phyloP scores from a whole-genome alignment of 2,113 vertebrate species.

The Rhinoderma darwinii region DNA sequence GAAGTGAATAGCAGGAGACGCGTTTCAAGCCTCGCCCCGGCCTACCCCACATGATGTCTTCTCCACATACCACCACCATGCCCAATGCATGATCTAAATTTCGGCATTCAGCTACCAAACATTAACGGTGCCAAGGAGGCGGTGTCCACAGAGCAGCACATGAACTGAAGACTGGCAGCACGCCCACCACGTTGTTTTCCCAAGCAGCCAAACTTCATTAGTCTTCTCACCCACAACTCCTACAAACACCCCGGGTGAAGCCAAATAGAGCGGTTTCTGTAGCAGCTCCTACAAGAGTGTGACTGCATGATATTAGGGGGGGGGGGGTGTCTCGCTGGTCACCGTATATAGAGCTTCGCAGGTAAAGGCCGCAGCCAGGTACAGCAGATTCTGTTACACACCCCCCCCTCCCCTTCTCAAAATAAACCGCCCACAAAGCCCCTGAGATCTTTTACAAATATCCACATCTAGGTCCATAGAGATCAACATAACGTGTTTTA shows the following conservation, averaged over 20 bases:
- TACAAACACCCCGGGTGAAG: not conserved
- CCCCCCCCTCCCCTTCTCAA: not conserved
- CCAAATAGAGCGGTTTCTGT: not conserved
- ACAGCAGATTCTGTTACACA: not conserved
- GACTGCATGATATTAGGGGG: not conserved
- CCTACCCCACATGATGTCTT: not conserved
- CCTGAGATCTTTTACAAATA: not conserved
- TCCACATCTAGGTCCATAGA: not conserved
- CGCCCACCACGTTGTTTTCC: too few relatives aligned
- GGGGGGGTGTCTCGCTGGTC: too few relatives aligned
- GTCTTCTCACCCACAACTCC: not conserved
- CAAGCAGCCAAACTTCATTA: too few relatives aligned
- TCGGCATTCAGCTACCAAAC: not conserved
- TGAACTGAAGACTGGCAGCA: not conserved
- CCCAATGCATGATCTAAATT: not conserved
- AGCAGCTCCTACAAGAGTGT: not conserved
- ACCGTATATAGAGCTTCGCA: not conserved
- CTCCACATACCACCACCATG: not conserved
- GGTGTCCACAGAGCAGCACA: not conserved
- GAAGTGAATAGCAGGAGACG: not conserved
- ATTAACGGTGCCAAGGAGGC: not conserved
- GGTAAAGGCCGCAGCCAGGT: not conserved
- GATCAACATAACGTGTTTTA: not conserved
- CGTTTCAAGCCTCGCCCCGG: not conserved
- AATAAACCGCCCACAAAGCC: not conserved